Conservation (phyloP, 2,888 invertebrate genomes). For the Harpagoxenus sublaevis region DNA sequence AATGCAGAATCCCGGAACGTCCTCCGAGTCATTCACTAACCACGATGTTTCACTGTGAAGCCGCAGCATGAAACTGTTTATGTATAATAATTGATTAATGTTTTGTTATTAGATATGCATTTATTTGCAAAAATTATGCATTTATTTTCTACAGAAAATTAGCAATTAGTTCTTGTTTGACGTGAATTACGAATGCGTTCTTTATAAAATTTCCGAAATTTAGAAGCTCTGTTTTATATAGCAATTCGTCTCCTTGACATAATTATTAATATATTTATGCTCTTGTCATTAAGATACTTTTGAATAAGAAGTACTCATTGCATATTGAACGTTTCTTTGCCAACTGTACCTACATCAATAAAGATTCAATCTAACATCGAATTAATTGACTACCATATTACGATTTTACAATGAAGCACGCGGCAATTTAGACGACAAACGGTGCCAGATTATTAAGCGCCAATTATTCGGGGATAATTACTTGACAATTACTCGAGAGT, state of each 20-base stretch:
- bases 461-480: slow-evolving; percentile 63
- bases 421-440: slow-evolving; percentile 51
- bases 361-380: slow-evolving; percentile 13
- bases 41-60: slow-evolving; percentile 29
- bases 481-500: slow-evolving; percentile 72
- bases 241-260: background rate
- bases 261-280: background rate
- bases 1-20: slow-evolving; percentile 41
- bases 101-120: background rate
- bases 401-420: slow-evolving; percentile 16
- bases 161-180: background rate
- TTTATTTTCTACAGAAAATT: background rate
- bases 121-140: background rate
- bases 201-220: background rate
- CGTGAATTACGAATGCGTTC: background rate
- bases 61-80: background rate
- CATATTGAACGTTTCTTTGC: background rate
- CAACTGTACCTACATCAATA: background rate
- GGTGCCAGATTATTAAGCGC: slow-evolving; percentile 43
- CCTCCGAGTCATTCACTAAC: background rate
- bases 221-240: background rate
- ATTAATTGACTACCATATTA: slow-evolving; percentile 37
- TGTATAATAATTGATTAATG: background rate
- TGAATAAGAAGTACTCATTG: background rate
- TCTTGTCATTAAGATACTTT: background rate